phyloP scores from a whole-genome alignment of 1,140 invertebrate genomes.

The Araneus ventricosus region DNA sequence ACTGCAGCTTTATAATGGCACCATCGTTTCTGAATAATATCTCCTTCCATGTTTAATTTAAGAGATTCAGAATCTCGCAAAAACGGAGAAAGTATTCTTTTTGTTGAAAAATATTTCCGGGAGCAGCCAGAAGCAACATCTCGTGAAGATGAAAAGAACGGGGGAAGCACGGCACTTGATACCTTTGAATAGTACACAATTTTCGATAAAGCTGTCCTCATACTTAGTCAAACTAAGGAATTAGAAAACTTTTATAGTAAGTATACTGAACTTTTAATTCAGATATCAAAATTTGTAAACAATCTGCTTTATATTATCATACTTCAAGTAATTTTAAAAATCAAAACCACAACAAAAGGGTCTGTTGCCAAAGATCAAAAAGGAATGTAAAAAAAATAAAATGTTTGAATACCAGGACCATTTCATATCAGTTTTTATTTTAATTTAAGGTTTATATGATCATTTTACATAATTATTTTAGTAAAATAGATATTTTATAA shows the following conservation, averaged over 20 bases:
- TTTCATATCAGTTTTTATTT: background rate
- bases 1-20: slow-evolving; percentile 80
- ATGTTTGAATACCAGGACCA: too few relatives aligned
- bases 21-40: slow-evolving; percentile 74
- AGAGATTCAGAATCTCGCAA: background rate
- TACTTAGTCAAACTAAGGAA: background rate
- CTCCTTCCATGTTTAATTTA: slow-evolving; percentile 25
- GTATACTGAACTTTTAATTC: background rate
- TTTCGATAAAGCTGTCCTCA: slow-evolving; percentile 9
- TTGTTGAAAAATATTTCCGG: background rate
- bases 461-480: background rate
- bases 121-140: background rate
- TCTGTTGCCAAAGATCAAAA: background rate
- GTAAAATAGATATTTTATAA: too few relatives aligned
- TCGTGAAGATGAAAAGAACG: slow-evolving; percentile 76
- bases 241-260: background rate
- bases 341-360: background rate
- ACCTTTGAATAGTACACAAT: background rate
- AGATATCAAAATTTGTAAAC: too few relatives aligned
- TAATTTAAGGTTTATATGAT: background rate
- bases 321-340: background rate
- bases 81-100: background rate
- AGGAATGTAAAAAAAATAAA: too few relatives aligned
- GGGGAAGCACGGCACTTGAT: background rate
- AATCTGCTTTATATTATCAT: too few relatives aligned